Base-by-base conservation (phyloP, 1,140 invertebrate genomes). In the Mya arenaria region DNA sequence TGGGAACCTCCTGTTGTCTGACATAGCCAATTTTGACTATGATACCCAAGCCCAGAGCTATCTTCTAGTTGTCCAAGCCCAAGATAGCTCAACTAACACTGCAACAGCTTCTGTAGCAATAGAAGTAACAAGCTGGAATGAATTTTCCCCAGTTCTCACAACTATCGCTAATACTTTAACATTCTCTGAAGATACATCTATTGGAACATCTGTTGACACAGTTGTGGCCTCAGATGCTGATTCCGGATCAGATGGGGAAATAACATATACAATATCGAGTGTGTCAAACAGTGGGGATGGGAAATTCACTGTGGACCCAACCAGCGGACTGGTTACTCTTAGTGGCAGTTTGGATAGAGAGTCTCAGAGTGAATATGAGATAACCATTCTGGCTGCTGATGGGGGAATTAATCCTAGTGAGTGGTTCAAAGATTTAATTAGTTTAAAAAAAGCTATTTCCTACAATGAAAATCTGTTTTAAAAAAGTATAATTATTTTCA, bases 131-230 rank as follows among this genome's bases (percentile, higher is more conserved):
- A 97, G 98, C 90, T 93, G 98, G 28, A 98, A 99, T 91, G 98
- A 99, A 93, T 98, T 98, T 91, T 95, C 96, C 0, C 97, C 98
- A 0, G 93, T 97, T 28, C 98, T 99, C 34, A 69, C 60, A 5
- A 69, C 85, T 15, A 37, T 69, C 13, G 23, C 79, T 34, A 60
- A 62, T n/a, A 81, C 56, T 28, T 52, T 73, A 13, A 71, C 15
- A 28, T 41, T 85, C 15, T 19, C 82, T 34, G 86, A 87, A 72
- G 66, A 85, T 19, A 52, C 52, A 58, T 58, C 66, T 13, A 1
- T 74, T 34, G 84, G 84, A 19, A 41, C 37, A 4, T 25, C 15
- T 25, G 68, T 87, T n/a, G 48, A 80, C 52, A 58, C 80, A 6
- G 48, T 88, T 2, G 41, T 75, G 65, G 85, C 87, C 15, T 83